Percentiles rank a stretch among this genome's conserved stretches.
Evolutionary conservation across 2,888 invertebrate genomes (phyloP).

Genomic region (Ennomos erosarius): DNA sequence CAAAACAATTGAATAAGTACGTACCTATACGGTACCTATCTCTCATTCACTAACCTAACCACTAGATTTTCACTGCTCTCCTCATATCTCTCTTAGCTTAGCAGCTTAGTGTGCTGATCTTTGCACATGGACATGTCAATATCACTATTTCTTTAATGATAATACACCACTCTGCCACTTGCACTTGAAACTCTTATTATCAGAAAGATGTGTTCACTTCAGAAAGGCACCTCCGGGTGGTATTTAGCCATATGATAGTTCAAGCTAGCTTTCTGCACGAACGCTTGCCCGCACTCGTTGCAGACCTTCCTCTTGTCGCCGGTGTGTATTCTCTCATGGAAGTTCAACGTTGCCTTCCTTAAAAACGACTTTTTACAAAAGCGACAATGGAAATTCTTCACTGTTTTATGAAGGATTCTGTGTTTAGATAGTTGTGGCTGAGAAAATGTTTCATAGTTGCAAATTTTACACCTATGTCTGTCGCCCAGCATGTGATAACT

Average conservation of each 20-base stretch:
- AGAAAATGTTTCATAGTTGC: constrained; percentile 66
- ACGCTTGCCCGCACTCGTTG: constrained; percentile 67
- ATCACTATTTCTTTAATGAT: no score
- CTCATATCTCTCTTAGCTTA: no score
- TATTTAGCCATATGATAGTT: constrained; percentile 77
- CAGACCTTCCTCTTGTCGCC: constrained; percentile 71
- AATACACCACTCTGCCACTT: no score
- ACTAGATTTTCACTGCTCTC: no score
- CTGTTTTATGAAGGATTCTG: constrained; percentile 68
- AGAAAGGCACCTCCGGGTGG: constrained; percentile 69
- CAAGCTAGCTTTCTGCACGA: constrained; percentile 75
- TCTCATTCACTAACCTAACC: no score
- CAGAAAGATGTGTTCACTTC: not conserved
- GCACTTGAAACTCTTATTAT: no score
- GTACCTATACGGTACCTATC: no score
- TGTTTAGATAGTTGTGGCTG: constrained; percentile 63
- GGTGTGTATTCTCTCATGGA: constrained; percentile 74
- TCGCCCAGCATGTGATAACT: constrained; percentile 75
- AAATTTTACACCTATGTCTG: constrained; percentile 61
- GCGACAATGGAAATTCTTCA: constrained; percentile 69
- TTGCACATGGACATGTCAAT: no score
- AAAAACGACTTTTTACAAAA: constrained; percentile 74
- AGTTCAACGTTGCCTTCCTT: constrained; percentile 58
- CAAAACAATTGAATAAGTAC: no score
- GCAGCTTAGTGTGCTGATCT: no score